These are phyloP conservation scores for Penaeus chinensis DNA, from an alignment of 1,140 invertebrate species.

Conservation along the genomic window DNA sequence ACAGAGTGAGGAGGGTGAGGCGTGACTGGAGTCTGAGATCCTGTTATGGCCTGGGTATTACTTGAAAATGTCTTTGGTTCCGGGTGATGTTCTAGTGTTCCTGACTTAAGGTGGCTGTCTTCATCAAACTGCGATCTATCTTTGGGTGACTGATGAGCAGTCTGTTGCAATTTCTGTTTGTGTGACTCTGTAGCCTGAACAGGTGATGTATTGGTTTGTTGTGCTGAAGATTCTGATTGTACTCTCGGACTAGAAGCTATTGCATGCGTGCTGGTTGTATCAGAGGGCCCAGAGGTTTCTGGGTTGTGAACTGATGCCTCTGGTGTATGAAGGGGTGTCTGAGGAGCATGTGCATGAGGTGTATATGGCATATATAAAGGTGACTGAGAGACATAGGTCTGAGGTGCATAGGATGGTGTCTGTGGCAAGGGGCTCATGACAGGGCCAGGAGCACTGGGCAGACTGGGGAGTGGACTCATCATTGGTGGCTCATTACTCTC, in stretches of 20 bases:
- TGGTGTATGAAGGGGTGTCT: slow-evolving; percentile 27
- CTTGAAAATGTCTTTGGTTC: too few species aligned
- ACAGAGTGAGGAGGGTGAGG: too few species aligned
- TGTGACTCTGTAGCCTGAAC: too few species aligned
- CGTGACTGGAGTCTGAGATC: too few species aligned
- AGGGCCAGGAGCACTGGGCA: slow-evolving; percentile 42
- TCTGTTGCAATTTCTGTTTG: too few species aligned
- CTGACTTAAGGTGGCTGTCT: too few species aligned
- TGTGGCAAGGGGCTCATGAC: slow-evolving; percentile 50
- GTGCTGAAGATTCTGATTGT: too few species aligned
- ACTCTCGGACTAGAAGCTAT: neutral
- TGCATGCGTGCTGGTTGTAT: neutral
- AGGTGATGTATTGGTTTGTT: too few species aligned
- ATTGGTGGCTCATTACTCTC: neutral
- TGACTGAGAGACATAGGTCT: slow-evolving; percentile 21
- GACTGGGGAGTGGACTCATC: slow-evolving; percentile 33
- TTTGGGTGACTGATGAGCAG: too few species aligned
- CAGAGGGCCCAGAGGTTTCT: neutral
- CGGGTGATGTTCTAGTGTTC: too few species aligned
- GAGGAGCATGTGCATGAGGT: slow-evolving; percentile 43
- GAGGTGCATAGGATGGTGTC: slow-evolving; percentile 38
- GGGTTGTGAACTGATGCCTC: neutral
- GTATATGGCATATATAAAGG: slow-evolving; percentile 53
- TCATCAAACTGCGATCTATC: too few species aligned
- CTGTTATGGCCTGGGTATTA: too few species aligned